These are phyloP conservation scores for Amblyopsis hoosieri DNA, from an alignment of 2,797 vertebrate species.

Conservation along the genomic window DNA sequence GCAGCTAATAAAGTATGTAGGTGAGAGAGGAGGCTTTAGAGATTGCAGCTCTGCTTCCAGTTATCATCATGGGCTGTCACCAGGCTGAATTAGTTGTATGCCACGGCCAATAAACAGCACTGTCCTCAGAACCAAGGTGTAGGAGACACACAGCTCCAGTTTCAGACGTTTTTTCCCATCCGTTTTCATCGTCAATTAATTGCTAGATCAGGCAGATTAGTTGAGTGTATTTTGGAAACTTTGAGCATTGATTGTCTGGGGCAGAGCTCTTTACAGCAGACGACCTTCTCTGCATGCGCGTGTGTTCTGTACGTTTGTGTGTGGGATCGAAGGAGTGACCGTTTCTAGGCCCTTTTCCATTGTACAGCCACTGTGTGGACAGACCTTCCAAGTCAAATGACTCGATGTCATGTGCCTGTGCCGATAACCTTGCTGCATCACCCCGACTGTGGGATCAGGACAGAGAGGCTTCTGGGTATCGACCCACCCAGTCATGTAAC, in stretches of 20 bases:
- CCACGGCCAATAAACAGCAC: constrained; percentile 55
- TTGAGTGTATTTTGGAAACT: constrained; percentile 72
- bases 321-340: constrained; percentile 23
- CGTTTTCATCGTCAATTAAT: constrained; percentile 76
- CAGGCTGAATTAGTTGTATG: constrained; percentile 72
- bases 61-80: constrained; percentile 67
- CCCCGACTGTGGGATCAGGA: constrained; percentile 39
- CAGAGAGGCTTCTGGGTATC: background rate
- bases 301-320: constrained; percentile 15
- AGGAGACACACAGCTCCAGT: constrained; percentile 62
- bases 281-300: constrained; percentile 32
- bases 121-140: constrained; percentile 58
- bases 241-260: constrained; percentile 14
- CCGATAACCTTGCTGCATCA: constrained; percentile 69
- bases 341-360: constrained; percentile 45
- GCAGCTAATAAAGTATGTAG: constrained; percentile 67
- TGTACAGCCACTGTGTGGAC: constrained; percentile 1
- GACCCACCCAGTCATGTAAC: constrained; percentile 11
- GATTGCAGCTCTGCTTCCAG: constrained; percentile 69
- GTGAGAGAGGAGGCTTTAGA: constrained; percentile 43
- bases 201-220: constrained; percentile 75
- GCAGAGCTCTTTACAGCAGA: constrained; percentile 60
- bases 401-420: background rate
- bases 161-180: constrained; percentile 46
- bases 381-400: background rate